These are phyloP conservation scores for Caerostris darwini DNA, from an alignment of 1,140 invertebrate genomes.

Conservation along the genomic window DNA sequence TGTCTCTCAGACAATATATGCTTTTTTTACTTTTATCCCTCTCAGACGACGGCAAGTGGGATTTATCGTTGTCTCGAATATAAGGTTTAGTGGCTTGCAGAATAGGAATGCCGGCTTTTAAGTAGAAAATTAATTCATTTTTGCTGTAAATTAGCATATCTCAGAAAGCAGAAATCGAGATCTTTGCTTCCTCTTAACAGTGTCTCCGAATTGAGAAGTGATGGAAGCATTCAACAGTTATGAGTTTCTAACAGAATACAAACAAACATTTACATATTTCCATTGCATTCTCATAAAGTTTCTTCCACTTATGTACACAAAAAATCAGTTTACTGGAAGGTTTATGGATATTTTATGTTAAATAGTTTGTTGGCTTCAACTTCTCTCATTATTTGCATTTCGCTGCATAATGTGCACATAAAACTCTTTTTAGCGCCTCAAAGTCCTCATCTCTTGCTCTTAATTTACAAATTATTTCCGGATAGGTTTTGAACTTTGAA, in stretches of 20 bases:
- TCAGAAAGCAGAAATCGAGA: slow-evolving; percentile 11
- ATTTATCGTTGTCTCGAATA: slow-evolving; percentile 39
- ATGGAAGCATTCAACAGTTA: slow-evolving; percentile 66
- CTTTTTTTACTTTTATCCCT: neutral
- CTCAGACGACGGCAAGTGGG: neutral
- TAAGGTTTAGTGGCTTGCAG: slow-evolving; percentile 48
- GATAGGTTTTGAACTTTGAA: slow-evolving; percentile 46
- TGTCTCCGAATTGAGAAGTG: slow-evolving; percentile 45
- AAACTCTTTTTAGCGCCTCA: slow-evolving; percentile 56
- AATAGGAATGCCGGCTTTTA: slow-evolving; percentile 38
- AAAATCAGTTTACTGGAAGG: slow-evolving; percentile 59
- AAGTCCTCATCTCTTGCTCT: slow-evolving; percentile 36
- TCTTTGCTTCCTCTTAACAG: neutral
- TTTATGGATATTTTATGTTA: slow-evolving; percentile 73
- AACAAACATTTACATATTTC: slow-evolving; percentile 67
- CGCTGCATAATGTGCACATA: slow-evolving; percentile 53
- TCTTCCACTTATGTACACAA: slow-evolving; percentile 49
- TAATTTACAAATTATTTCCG: slow-evolving; percentile 72
- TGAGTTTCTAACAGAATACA: slow-evolving; percentile 61
- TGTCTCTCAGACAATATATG: neutral
- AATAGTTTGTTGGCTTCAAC: slow-evolving; percentile 67
- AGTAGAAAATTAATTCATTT: slow-evolving; percentile 63
- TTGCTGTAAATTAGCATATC: slow-evolving; percentile 60
- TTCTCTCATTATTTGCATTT: slow-evolving; percentile 71
- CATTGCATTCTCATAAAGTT: slow-evolving; percentile 69